Percentiles rank a stretch among this genome's conserved stretches.
Evolutionary conservation across 2,888 invertebrate species (phyloP).

Genomic region (Prenolepis imparis): DNA sequence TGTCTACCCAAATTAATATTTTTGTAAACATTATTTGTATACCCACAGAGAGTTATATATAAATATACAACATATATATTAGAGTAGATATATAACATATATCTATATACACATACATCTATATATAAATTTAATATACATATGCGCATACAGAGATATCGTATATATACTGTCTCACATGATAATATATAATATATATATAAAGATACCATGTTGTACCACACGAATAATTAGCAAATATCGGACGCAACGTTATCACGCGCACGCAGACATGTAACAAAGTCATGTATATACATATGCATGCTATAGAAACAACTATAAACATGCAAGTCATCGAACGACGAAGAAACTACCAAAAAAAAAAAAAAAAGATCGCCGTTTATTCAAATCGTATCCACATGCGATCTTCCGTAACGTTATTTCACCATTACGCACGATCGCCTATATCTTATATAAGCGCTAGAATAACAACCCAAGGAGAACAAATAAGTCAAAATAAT

Average conservation of each 20-base stretch:
- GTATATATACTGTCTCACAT: constrained; percentile 20
- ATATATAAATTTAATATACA: constrained; percentile 16
- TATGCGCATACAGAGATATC: constrained; percentile 39
- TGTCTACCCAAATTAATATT: constrained; percentile 85
- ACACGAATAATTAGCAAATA: constrained; percentile 38
- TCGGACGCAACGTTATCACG: constrained; percentile 28
- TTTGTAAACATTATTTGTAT: constrained; percentile 84
- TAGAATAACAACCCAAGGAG: constrained; percentile 26
- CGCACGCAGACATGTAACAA: constrained; percentile 40
- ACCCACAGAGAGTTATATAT: constrained; percentile 76
- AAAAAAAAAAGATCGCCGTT: not conserved
- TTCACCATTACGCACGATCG: constrained; percentile 57
- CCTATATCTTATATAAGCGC: constrained; percentile 49
- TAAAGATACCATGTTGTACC: constrained; percentile 61
- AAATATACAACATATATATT: constrained; percentile 61
- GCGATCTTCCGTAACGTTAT: constrained; percentile 19
- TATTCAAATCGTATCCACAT: constrained; percentile 9
- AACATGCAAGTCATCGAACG: constrained; percentile 9
- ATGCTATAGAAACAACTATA: not conserved
- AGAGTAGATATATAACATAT: constrained; percentile 29
- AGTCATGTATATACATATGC: constrained; percentile 18
- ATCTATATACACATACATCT: constrained; percentile 23
- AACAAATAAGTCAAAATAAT: too few species aligned
- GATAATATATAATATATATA: constrained; percentile 63
- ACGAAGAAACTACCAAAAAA: not conserved